These are phyloP conservation scores for Heliconius hermathena DNA, from an alignment of 1,140 invertebrate species.

Conservation along the genomic window DNA sequence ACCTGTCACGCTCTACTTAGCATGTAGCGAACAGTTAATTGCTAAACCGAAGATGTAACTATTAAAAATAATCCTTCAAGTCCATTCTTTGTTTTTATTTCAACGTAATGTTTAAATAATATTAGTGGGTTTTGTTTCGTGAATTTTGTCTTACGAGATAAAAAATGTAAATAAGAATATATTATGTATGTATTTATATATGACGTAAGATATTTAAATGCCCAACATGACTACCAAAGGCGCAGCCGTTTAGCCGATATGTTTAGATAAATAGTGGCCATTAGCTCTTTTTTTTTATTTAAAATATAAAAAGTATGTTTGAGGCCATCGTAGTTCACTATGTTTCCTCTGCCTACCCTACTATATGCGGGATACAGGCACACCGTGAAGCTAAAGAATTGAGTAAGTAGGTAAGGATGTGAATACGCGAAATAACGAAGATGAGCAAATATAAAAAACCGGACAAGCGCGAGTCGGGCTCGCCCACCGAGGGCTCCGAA, in stretches of 20 bases:
- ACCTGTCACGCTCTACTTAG: background rate
- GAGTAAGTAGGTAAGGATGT: too few relatives aligned
- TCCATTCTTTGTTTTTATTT: background rate
- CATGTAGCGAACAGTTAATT: background rate
- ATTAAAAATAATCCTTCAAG: background rate
- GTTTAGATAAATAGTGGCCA: background rate
- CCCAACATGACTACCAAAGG: background rate
- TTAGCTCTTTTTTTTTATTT: background rate
- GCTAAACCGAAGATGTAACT: background rate
- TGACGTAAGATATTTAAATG: background rate
- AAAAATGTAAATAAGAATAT: slow-evolving; percentile 17
- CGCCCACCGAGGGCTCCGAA: too few relatives aligned
- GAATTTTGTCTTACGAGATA: slow-evolving; percentile 17
- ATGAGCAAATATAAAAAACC: too few relatives aligned
- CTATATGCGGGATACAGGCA: too few relatives aligned
- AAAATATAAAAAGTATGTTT: background rate
- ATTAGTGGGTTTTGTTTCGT: slow-evolving; percentile 19
- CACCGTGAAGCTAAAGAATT: too few relatives aligned
- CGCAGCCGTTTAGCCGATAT: background rate
- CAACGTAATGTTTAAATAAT: slow-evolving; percentile 24
- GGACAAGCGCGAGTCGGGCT: too few relatives aligned
- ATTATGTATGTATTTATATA: background rate
- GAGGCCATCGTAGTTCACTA: too few relatives aligned
- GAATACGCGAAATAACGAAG: too few relatives aligned
- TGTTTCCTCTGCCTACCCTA: too few relatives aligned